A percentile compares a stretch with the other conserved stretches of the same genome.
Conservation (phyloP, 2,888 invertebrate genomes). For the Calliphora vomitoria region DNA sequence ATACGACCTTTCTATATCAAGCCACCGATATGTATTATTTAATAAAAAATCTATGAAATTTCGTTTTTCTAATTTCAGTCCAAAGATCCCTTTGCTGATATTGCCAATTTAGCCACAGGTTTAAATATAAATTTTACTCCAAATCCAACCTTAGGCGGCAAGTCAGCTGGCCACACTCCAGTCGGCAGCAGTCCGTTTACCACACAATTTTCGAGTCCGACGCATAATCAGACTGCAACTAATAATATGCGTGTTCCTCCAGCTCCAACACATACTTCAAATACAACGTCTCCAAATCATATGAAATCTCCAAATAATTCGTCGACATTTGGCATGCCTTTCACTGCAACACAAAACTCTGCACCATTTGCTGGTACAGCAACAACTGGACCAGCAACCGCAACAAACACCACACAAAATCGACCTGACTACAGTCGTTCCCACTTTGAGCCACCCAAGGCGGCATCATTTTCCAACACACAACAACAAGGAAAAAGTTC, state of each 20-base stretch:
- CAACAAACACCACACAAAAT: constrained; percentile 41
- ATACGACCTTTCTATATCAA: too few relatives aligned
- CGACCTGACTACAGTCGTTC: constrained; percentile 88
- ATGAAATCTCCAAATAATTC: constrained; percentile 76
- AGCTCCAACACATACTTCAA: constrained; percentile 83
- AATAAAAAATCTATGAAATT: too few relatives aligned
- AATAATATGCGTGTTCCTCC: constrained; percentile 77
- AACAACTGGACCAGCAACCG: constrained; percentile 58
- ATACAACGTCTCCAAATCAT: constrained; percentile 81
- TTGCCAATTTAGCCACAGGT: constrained; percentile 85
- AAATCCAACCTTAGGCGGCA: constrained; percentile 80
- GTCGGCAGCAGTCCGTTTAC: constrained; percentile 82
- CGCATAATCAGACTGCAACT: constrained; percentile 79
- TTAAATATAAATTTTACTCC: constrained; percentile 84
- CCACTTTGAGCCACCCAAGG: constrained; percentile 87
- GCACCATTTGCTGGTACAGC: constrained; percentile 68
- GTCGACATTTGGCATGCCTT: constrained; percentile 54
- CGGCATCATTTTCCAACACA: constrained; percentile 62
- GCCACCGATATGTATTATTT: too few relatives aligned
- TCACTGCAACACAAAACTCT: constrained; percentile 56
- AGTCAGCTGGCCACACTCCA: constrained; percentile 81
- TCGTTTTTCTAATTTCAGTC: constrained; percentile 76
- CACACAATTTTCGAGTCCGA: constrained; percentile 84
- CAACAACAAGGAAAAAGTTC: constrained; percentile 77
- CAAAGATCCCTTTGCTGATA: constrained; percentile 91